Evolutionary conservation across 1,140 invertebrate species (phyloP), one percentile per base, ranked within the genome.

Genomic region (Phymastichus coffea): DNA sequence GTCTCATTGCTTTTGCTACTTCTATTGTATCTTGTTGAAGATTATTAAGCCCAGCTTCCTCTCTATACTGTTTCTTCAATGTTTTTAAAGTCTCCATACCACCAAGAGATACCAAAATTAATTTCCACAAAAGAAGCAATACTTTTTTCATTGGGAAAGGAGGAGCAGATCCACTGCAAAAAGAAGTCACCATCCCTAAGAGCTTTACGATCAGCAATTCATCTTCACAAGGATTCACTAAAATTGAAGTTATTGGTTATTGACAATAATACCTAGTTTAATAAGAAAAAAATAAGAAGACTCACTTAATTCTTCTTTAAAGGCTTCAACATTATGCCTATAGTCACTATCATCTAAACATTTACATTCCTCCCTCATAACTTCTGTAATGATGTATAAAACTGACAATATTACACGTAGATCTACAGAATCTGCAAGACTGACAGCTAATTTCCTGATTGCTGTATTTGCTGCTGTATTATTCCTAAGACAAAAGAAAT

Each of bases 71-170:
- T 66, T 80, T 82, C 78, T 96, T 96, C 14, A 89, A 75, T 61
- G 87, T 82, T 70, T 88, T 86, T 2, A 97, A 78, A 28, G 88
- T 86, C 57, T 90, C 86, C 61, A 93, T 92, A 12, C 95, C 95
- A 20, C 96, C 96, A 17, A 98, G 80, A 10, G 92, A 91, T 2
- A 96, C 84, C 48, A 99, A 79, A 41, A 97, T 86, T 3, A 95
- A 85, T 82, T 99, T 99, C 97, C 97, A 99, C 12, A 99, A 74
- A 2, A 99, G 77, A n/a, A 99, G 78, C 23, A 99, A 80, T 51
- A 98, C 92, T 82, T 99, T 99, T 76, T 97, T 98, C 86, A 98
- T 97, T 14, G 96, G 96, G 82, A 97, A 98, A 81, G 97, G 94
- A 41, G 95, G 93, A 10, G 93, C 91, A 37, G 89, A 88, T 1